These are phyloP conservation scores for Electrophaes corylata DNA, from an alignment of 2,888 invertebrate species.

Conservation along the genomic window DNA sequence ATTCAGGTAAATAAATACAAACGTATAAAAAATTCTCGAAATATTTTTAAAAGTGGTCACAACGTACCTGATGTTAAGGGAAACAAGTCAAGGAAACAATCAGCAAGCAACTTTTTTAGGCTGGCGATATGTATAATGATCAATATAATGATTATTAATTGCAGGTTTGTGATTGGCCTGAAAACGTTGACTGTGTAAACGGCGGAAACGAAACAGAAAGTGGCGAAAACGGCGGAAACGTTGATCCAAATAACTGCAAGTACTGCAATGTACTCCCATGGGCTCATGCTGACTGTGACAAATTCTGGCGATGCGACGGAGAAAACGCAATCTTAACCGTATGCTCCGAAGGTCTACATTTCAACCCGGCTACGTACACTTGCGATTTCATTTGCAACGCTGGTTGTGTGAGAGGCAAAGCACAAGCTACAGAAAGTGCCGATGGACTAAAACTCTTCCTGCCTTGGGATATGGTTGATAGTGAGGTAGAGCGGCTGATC, in stretches of 20 bases:
- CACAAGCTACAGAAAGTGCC: slow-evolving; percentile 45
- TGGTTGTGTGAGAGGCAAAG: slow-evolving; percentile 48
- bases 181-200: slow-evolving; percentile 31
- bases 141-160: no score
- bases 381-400: slow-evolving; percentile 70
- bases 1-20: slow-evolving; percentile 37
- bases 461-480: slow-evolving; percentile 57
- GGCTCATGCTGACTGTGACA: slow-evolving; percentile 70
- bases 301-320: slow-evolving; percentile 67
- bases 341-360: slow-evolving; percentile 70
- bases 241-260: slow-evolving; percentile 44
- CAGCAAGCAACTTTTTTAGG: no score
- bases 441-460: slow-evolving; percentile 60
- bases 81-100: no score
- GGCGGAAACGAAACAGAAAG: not conserved
- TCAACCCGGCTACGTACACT: slow-evolving; percentile 57
- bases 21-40: no score
- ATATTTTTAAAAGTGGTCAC: no score
- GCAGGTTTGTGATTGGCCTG: slow-evolving; percentile 50
- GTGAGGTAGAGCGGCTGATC: slow-evolving; percentile 7
- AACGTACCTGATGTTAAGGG: no score
- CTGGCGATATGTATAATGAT: no score
- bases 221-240: not conserved
- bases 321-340: slow-evolving; percentile 44
- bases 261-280: slow-evolving; percentile 65